phyloP scores from a whole-genome alignment of 2,888 invertebrate species.

The Archips xylosteana region DNA sequence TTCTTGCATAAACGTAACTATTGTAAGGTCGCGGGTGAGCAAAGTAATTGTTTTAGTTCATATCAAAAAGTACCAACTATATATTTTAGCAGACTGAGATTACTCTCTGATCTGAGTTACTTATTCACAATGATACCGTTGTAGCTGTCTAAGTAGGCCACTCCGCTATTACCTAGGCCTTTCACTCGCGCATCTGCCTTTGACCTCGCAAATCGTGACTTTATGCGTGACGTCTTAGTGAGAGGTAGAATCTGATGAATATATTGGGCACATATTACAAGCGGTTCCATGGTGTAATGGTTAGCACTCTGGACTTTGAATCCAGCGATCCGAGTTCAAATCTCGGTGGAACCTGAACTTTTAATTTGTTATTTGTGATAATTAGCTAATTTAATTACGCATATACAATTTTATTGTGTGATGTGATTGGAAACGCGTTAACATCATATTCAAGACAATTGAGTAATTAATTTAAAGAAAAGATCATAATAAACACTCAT shows the following conservation, averaged over 20 bases:
- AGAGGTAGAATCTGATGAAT: conserved; percentile 19
- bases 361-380: conserved; percentile 45
- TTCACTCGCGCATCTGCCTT: conserved; percentile 29
- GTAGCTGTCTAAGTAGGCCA: background rate
- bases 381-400: conserved; percentile 24
- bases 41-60: no score
- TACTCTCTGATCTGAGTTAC: no score
- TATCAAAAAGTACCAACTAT: no score
- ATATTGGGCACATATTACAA: conserved; percentile 48
- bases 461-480: background rate
- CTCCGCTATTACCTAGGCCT: conserved; percentile 4
- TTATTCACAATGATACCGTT: background rate
- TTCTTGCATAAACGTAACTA: no score
- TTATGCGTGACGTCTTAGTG: conserved; percentile 41
- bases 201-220: conserved; percentile 43
- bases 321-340: conserved; percentile 94
- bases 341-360: conserved; percentile 90
- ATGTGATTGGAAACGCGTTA: background rate
- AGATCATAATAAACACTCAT: no score
- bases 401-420: no score
- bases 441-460: background rate
- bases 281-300: conserved; percentile 92
- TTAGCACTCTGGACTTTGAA: conserved; percentile 94
- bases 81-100: no score
- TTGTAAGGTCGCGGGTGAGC: no score